Conservation (phyloP, 2,888 invertebrate genomes). For the Isoperla grammatica region DNA sequence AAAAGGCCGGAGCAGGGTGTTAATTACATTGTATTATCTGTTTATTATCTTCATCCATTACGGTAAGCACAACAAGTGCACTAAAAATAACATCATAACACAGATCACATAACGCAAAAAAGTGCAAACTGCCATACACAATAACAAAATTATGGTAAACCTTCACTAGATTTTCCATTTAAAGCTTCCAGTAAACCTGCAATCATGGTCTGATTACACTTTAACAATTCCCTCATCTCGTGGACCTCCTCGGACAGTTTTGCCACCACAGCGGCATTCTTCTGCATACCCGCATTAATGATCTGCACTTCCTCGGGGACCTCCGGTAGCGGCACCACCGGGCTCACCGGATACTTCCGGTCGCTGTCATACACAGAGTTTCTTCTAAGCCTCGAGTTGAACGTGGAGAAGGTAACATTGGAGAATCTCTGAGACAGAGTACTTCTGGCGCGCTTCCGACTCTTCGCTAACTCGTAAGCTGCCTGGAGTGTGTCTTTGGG, state of each 20-base stretch:
- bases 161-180: neutral
- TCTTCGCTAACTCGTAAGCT: constrained; percentile 75
- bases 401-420: constrained; percentile 37
- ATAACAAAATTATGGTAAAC: neutral
- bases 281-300: too few species aligned
- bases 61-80: too few species aligned
- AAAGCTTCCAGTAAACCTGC: constrained; percentile 19
- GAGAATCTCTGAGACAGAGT: constrained; percentile 41
- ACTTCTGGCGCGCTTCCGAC: constrained; percentile 48
- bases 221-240: constrained; percentile 17
- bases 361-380: neutral
- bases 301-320: neutral
- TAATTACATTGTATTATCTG: too few species aligned
- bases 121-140: too few species aligned
- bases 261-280: neutral
- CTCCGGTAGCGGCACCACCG: neutral
- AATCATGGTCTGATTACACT: neutral
- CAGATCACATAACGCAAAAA: too few species aligned
- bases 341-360: neutral
- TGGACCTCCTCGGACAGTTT: constrained; percentile 12
- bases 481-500: constrained; percentile 73
- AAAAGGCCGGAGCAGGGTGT: too few species aligned
- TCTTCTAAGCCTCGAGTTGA: neutral
- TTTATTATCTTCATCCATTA: too few species aligned
- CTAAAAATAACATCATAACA: too few species aligned